phyloP scores from a whole-genome alignment of 1,140 invertebrate species.

The Pantala flavescens region DNA sequence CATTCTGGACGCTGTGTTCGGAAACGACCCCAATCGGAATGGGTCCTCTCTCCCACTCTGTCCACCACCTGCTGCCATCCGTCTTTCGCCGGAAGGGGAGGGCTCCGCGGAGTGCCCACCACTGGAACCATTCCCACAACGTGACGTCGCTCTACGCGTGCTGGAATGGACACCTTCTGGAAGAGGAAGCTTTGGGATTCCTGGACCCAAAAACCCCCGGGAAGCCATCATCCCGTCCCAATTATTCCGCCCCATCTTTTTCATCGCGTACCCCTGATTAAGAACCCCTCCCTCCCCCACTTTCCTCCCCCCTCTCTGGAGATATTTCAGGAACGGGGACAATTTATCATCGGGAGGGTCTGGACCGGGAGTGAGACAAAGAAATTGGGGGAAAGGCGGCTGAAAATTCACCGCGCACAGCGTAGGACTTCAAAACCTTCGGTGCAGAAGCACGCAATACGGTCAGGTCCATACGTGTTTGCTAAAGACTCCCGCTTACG shows the following conservation, averaged over 20 bases:
- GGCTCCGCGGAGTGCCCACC: neutral
- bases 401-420: neutral
- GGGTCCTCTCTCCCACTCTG: conserved; percentile 12
- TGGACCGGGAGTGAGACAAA: neutral
- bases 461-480: no score
- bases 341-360: neutral
- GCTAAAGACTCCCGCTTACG: no score
- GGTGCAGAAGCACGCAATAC: no score
- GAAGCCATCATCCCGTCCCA: neutral
- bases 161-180: no score
- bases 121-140: neutral
- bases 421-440: no score
- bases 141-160: no score
- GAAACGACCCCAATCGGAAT: no score
- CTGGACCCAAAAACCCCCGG: no score
- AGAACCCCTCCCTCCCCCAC: neutral
- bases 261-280: neutral
- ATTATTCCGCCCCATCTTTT: neutral
- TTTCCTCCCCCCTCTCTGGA: neutral
- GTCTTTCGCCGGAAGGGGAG: conserved; percentile 26
- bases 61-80: conserved; percentile 34
- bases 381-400: neutral
- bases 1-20: no score
- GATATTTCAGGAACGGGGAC: conserved; percentile 4
- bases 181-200: no score